Base-by-base conservation (phyloP, 2,888 invertebrate species). In the Andricus quercusramuli region DNA sequence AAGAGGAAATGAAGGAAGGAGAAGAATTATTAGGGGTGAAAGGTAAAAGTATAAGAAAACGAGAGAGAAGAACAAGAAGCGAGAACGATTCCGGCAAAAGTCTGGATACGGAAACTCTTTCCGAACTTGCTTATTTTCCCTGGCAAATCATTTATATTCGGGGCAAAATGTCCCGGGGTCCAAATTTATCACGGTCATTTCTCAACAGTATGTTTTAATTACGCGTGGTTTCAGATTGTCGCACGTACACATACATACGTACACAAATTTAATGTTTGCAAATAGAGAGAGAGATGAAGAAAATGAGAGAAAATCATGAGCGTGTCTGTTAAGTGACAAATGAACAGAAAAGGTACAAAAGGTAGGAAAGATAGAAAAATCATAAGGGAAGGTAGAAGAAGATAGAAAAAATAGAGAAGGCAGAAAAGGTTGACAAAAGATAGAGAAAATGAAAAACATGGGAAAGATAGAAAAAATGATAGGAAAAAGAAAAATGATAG, bases 191-290 rank as follows among this genome's bases (percentile, higher is more conserved):
- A 78, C 82, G 77, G 83, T 80, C 86, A 85, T 87, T 86, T 79
- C 80, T 86, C 85, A 86, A 84, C 79, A 62, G 82, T 83, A 83
- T 84, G 82, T 86, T 86, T 87, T 87, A 86, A 87, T 87, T 87
- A 86, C 87, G 83, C 79, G 25, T 29, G 25, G 20, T 70, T 70
- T 1, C 51, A 51, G 29, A 70, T 47, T 68, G 44, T 44, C 8
- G 70, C 44, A 11, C 47, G 3, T 51, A 5, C 25, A 68, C 47
- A 47, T 29, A 9, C 20, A 17, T 17, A 25, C 29, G 29, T 51
- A 51, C 47, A 51, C 70, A 20, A 29, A 70, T 70, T 29, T 70
- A 15, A 5, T 20, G 15, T 9, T 68, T n/a, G 25, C 29, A 47
- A 47, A 15, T 15, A 47, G 9, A 17, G 25, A 22, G 44, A 44